A percentile compares a stretch with the other conserved stretches of the same genome.
Evolutionary conservation across 2,113 vertebrate species (phyloP).

Genomic region (Dromiciops gliroides): DNA sequence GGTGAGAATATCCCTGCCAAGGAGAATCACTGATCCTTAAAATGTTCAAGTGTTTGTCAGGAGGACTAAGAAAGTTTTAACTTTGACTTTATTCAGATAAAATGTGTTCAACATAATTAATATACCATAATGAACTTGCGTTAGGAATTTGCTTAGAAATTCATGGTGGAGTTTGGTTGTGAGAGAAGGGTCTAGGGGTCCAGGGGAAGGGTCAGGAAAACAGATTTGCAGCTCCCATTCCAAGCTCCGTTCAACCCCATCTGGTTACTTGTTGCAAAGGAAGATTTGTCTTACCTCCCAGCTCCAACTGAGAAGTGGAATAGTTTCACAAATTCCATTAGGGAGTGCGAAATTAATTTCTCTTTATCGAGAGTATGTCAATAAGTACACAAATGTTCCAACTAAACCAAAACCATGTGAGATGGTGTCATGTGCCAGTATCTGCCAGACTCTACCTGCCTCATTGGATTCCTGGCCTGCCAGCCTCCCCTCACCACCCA

Average conservation of each 20-base stretch:
- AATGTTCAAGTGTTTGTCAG: not conserved
- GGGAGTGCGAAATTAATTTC: not conserved
- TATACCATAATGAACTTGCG: not conserved
- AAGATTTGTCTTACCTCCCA: not conserved
- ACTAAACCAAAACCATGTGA: not conserved
- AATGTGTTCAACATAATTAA: not conserved
- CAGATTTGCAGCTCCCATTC: not conserved
- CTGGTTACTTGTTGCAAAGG: not conserved
- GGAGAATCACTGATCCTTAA: not conserved
- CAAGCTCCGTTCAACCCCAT: not conserved
- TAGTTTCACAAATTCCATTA: not conserved
- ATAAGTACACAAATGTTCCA: not conserved
- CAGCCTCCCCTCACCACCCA: not conserved
- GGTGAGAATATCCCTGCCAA: not conserved
- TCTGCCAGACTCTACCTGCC: not conserved
- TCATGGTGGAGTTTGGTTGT: not conserved
- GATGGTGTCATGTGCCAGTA: not conserved
- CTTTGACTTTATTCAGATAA: not conserved
- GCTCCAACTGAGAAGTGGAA: not conserved
- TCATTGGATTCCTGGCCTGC: not conserved
- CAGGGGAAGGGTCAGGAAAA: not conserved
- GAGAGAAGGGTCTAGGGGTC: not conserved
- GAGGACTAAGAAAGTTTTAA: not conserved
- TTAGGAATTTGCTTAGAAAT: not conserved
- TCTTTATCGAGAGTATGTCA: not conserved